Evolutionary conservation across 2,113 vertebrate species (phyloP), one percentile per base, ranked within the genome.

Genomic region (Carlito syrichta): DNA sequence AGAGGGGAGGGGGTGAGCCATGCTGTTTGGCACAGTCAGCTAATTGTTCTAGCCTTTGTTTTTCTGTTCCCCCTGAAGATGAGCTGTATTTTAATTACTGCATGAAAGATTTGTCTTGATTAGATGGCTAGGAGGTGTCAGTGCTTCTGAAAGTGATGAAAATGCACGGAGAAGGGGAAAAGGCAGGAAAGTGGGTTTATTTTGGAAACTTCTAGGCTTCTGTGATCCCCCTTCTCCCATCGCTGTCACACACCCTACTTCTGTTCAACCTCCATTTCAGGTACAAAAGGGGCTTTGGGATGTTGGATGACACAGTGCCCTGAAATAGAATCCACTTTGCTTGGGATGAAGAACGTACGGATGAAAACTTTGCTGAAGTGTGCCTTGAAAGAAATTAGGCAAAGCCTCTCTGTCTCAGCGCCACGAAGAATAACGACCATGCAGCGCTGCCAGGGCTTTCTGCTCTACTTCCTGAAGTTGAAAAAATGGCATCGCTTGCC

Each of bases 31-130:
- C 87, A 89, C 97, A 43, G 4, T 96, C 89, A 96, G 92, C 76
- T 98, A 96, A 98, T 98, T 97, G 91, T 97, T 97, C 94, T 97
- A 97, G 96, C 81, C 85, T 97, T 96, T 98, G 95, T 97, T 94
- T 92, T 97, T 91, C 81, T 78, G 90, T 85, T 92, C 87, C 96
- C 95, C 97, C 96, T 97, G 97, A 98, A 97, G 85, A 96, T 82
- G 94, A 98, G 84, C 86, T 97, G 94, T 98, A 78, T 95, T 98
- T 98, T 98, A 98, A 98, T 97, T 96, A 95, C 90, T 9, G 5
- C 54, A 69, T 76, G 89, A 95, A 98, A 91, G 90, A 98, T 98
- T 98, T 98, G 90, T 97, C 98, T 98, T 98, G 95, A 98, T 98
- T 97, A 98, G 97, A 86, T 74, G 81, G 76, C 86, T 63, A 74